phyloP scores from a whole-genome alignment of 2,888 invertebrate genomes.

The Alloplasta piceator region DNA sequence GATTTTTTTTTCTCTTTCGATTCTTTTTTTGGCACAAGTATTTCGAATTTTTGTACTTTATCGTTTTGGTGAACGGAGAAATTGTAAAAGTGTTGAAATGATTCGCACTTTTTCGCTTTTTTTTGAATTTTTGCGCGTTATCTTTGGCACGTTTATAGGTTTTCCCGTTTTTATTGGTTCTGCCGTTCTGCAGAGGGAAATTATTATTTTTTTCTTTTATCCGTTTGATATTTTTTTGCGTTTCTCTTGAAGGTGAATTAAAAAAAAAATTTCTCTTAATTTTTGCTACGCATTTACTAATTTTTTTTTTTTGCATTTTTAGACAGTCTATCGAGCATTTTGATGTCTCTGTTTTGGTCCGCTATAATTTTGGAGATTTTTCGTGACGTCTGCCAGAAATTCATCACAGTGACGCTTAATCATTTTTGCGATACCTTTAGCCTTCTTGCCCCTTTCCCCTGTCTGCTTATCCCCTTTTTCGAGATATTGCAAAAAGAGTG shows the following conservation, averaged over 20 bases:
- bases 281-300: neutral
- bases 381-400: slow-evolving; percentile 31
- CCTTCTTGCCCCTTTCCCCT: neutral
- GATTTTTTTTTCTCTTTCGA: neutral
- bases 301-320: neutral
- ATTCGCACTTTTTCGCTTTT: too few relatives aligned
- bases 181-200: too few relatives aligned
- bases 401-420: slow-evolving; percentile 44
- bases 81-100: too few relatives aligned
- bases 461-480: neutral
- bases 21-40: slow-evolving; percentile 4
- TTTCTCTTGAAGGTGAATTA: neutral
- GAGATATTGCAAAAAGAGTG: slow-evolving; percentile 53
- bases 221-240: neutral
- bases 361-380: slow-evolving; percentile 25
- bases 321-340: slow-evolving; percentile 2
- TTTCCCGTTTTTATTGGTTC: too few relatives aligned
- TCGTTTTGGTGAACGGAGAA: too few relatives aligned
- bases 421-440: slow-evolving; percentile 20
- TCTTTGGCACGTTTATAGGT: too few relatives aligned
- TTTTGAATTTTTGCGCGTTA: too few relatives aligned
- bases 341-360: neutral
- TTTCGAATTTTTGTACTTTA: neutral
- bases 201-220: too few relatives aligned
- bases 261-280: neutral